Evolutionary conservation across 2,113 vertebrate genomes (phyloP).

Genomic region (Phaethon lepturus): DNA sequence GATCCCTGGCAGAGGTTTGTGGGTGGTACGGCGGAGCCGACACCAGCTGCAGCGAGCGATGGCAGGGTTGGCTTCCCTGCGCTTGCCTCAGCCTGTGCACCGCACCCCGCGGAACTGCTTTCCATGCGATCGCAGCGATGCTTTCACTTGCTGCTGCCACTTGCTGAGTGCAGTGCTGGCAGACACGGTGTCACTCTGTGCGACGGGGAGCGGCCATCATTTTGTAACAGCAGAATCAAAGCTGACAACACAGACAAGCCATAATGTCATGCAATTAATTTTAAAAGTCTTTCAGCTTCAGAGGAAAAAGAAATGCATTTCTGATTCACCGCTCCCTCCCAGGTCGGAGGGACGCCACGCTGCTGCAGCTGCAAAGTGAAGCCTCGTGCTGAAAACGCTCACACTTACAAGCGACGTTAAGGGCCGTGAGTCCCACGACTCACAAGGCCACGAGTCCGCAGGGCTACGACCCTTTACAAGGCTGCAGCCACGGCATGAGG

Average conservation of each 20-base stretch:
- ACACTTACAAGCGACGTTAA: accelerated
- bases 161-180: background rate
- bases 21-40: background rate
- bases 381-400: background rate
- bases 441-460: accelerated
- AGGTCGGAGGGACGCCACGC: background rate
- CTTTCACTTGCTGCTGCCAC: background rate
- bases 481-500: accelerated
- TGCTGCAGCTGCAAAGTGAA: background rate
- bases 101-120: accelerated
- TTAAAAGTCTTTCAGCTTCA: constrained; percentile 17
- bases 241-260: constrained; percentile 37
- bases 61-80: accelerated
- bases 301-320: background rate
- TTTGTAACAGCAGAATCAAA: constrained; percentile 37
- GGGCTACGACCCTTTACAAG: background rate
- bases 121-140: accelerated
- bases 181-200: background rate
- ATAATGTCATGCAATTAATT: constrained; percentile 28
- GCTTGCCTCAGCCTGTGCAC: background rate
- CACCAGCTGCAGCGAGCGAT: accelerated
- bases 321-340: background rate
- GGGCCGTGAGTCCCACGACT: background rate
- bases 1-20: background rate
- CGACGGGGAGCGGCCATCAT: constrained; percentile 9